phyloP scores from a whole-genome alignment of 2,113 vertebrate genomes.

The Hylia prasina region DNA sequence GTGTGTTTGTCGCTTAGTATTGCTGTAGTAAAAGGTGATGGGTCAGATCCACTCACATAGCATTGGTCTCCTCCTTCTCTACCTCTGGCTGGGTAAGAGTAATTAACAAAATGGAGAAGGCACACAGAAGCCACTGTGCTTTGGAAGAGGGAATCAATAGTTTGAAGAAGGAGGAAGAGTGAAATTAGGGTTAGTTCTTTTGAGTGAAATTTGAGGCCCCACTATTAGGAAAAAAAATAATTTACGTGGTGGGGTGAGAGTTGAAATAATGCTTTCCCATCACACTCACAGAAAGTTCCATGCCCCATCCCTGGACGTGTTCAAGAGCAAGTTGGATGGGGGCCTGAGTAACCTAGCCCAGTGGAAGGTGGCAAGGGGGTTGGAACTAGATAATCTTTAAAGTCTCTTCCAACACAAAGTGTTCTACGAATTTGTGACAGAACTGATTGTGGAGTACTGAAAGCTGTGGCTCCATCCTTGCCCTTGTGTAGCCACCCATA shows the following conservation, averaged over 20 bases:
- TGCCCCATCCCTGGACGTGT: background rate
- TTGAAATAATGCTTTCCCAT: background rate
- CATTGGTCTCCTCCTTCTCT: background rate
- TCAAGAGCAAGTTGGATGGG: background rate
- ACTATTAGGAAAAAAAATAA: background rate
- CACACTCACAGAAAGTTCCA: background rate
- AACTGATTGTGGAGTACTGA: background rate
- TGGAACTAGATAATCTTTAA: background rate
- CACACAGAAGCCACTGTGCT: background rate
- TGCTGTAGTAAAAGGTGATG: background rate
- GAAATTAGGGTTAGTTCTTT: background rate
- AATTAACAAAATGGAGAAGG: background rate
- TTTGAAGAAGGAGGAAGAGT: background rate
- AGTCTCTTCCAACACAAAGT: background rate
- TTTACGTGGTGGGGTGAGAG: background rate
- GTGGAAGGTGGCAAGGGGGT: background rate
- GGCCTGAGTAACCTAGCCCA: background rate
- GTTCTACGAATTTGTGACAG: background rate
- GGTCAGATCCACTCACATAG: background rate
- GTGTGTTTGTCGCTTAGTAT: background rate
- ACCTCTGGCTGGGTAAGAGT: background rate
- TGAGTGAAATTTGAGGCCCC: background rate
- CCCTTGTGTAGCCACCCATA: rapidly evolving
- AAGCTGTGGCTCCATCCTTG: background rate
- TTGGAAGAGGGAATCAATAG: background rate